These are phyloP conservation scores for Microcebus tavaratra DNA, from an alignment of 2,113 vertebrate species.

Conservation along the genomic window DNA sequence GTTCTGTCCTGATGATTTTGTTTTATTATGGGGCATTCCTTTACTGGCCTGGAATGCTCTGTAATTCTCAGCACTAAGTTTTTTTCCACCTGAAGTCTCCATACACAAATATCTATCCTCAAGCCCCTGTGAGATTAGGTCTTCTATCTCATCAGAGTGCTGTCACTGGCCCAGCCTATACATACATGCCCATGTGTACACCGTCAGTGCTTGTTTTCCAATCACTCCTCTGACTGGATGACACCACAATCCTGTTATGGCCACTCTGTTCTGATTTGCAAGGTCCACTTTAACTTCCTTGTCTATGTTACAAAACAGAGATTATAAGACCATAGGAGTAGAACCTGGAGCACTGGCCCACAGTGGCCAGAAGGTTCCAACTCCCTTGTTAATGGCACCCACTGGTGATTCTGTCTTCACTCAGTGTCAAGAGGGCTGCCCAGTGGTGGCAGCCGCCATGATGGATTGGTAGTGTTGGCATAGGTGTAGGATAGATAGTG, in stretches of 20 bases:
- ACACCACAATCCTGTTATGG: background rate
- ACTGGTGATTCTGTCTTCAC: background rate
- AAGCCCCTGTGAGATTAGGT: too few relatives aligned
- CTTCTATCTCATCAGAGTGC: background rate
- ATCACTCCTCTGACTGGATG: too few relatives aligned
- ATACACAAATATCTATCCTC: background rate
- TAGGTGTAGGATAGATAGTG: background rate
- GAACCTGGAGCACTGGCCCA: background rate
- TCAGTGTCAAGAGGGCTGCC: too few relatives aligned
- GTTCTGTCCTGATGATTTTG: background rate
- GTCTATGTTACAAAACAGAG: background rate
- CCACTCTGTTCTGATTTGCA: background rate
- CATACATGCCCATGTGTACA: accelerated
- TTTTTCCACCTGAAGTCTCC: background rate
- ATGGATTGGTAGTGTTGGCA: background rate
- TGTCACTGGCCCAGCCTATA: accelerated
- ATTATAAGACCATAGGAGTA: background rate
- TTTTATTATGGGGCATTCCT: background rate
- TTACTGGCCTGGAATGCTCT: background rate
- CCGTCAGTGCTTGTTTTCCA: background rate
- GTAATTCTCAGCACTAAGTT: background rate
- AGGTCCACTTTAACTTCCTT: background rate
- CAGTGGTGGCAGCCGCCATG: accelerated
- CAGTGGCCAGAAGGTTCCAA: background rate
- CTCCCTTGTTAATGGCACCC: background rate